Evolutionary conservation across 2,113 vertebrate species (phyloP), one percentile per base, ranked within the genome.

Genomic region (Anser cygnoides): DNA sequence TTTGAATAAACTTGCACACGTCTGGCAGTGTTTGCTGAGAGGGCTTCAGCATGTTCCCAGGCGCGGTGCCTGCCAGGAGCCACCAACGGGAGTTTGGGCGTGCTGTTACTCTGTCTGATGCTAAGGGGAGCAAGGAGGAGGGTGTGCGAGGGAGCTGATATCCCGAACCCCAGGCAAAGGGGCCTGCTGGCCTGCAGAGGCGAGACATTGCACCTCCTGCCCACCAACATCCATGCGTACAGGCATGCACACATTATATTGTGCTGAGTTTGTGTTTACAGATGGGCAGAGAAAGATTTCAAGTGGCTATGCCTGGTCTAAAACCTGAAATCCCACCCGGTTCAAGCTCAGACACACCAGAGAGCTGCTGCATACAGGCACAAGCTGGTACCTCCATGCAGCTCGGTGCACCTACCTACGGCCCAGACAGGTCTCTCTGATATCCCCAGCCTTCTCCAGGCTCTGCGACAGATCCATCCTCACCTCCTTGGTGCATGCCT

Each of bases 331-430:
- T 62, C 18, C 28, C 31, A 13, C 2, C 50, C 21, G 46, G 18
- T 28, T 39, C 29, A 29, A 84, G 67, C 29, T 61, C 20, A 82
- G 72, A 20, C 9, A 26, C 33, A 70, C 22, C 13, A 37, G 19
- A 55, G 21, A 63, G 37, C 46, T 91, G 77, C 61, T 7, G 7
- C 11, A 31, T 23, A 50, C 5, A 41, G 65, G 57, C 41, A 62
- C 20, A 29, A 70, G 55, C 41, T 50, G 55, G 57, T 14, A 52
- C 2, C 46, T 31, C 33, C 6, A 11, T 16, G 59, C 46, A 50
- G 31, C 20, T 6, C 25, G 2, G 2, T 0, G 8, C 52, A 50
- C 0, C 0, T 16, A 49, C 19, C 39, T 84, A 29, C 16, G 2
- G 55, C 16, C 57, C 18, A 10, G 28, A 7, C 2, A 67, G 8